Conservation (phyloP, 2,888 invertebrate species). For the Sinopyrophorus schimmeli region DNA sequence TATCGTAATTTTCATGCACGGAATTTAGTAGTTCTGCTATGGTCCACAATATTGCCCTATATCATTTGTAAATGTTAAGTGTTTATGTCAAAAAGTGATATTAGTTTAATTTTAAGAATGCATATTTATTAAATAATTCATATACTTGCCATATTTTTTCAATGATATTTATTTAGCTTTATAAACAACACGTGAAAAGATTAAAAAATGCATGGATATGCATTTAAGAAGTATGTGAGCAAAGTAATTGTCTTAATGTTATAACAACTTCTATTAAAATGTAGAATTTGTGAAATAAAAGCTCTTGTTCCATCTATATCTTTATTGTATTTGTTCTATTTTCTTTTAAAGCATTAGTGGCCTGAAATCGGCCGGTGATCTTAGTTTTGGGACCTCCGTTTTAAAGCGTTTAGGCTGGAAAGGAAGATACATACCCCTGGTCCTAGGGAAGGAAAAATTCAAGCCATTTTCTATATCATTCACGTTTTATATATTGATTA, state of each 20-base stretch:
- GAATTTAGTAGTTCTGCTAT: slow-evolving; percentile 20
- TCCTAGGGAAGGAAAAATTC: no score
- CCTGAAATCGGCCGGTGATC: no score
- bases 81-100: slow-evolving; percentile 43
- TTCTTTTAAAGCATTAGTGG: no score
- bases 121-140: slow-evolving; percentile 37
- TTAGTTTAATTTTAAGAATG: slow-evolving; percentile 42
- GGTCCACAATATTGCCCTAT: slow-evolving; percentile 22
- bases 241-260: slow-evolving; percentile 39
- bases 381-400: no score
- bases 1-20: slow-evolving; percentile 21
- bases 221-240: slow-evolving; percentile 29
- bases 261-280: slow-evolving; percentile 36
- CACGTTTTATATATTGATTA: no score
- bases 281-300: slow-evolving; percentile 36
- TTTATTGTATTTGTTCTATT: no score
- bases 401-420: no score
- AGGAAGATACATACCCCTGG: no score
- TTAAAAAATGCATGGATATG: slow-evolving; percentile 15
- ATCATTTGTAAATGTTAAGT: slow-evolving; percentile 27
- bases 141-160: slow-evolving; percentile 41
- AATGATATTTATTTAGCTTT: slow-evolving; percentile 24
- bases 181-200: slow-evolving; percentile 13
- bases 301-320: slow-evolving; percentile 24
- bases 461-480: no score